phyloP scores from a whole-genome alignment of 2,797 vertebrate species.

The Rhinella marina region DNA sequence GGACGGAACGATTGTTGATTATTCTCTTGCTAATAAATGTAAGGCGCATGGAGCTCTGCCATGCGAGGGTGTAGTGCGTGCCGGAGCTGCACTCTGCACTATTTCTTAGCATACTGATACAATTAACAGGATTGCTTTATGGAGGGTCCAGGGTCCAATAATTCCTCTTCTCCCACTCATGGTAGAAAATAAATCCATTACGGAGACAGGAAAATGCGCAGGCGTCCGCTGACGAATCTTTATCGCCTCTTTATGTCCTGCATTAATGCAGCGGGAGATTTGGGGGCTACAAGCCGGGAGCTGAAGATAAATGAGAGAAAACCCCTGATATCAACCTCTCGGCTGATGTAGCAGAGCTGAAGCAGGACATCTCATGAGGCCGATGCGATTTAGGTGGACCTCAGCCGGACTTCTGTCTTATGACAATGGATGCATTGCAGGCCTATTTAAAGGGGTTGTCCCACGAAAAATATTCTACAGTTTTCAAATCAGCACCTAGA shows the following conservation, averaged over 20 bases:
- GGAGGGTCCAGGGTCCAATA: slow-evolving; percentile 25
- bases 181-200: slow-evolving; percentile 26
- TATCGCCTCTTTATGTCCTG: slow-evolving; percentile 37
- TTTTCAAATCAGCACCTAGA: too few species aligned
- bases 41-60: background rate
- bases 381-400: background rate
- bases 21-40: background rate
- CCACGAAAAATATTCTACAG: too few species aligned
- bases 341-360: background rate
- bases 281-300: background rate
- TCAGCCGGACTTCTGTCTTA: background rate
- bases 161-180: slow-evolving; percentile 44
- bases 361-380: background rate
- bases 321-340: background rate
- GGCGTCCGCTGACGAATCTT: background rate
- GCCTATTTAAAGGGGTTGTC: too few species aligned
- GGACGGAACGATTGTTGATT: slow-evolving; percentile 3
- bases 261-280: slow-evolving; percentile 23
- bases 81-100: background rate
- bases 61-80: background rate
- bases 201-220: background rate
- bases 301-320: background rate
- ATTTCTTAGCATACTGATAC: slow-evolving; percentile 43
- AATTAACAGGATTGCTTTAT: slow-evolving; percentile 50
- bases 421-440: background rate